A percentile compares a stretch with the other conserved stretches of the same genome.
phyloP scores from a whole-genome alignment of 2,797 vertebrate genomes.

The Onychomys arenicola region DNA sequence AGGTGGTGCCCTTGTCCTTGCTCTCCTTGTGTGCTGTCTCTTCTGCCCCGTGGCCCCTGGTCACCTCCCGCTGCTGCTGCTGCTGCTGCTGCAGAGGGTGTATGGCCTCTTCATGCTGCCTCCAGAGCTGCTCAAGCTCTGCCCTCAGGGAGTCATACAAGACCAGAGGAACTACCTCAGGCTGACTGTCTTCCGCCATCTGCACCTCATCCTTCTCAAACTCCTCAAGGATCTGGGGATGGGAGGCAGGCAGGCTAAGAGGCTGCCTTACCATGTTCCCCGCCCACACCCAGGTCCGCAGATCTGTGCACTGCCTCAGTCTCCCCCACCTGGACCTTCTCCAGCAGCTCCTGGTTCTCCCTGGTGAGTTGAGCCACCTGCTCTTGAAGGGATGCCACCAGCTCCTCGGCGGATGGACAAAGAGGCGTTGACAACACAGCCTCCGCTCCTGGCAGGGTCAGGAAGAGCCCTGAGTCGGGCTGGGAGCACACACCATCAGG shows the following conservation, averaged over 20 bases:
- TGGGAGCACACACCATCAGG: not conserved
- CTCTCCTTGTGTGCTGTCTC: no score
- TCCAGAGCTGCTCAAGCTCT: conserved; percentile 92
- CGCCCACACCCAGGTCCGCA: not conserved
- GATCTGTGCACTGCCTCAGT: not conserved
- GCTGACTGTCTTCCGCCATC: conserved; percentile 76
- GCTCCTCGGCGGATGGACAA: conserved; percentile 84
- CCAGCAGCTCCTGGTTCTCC: conserved; percentile 94
- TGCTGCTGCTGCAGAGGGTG: conserved; percentile 77
- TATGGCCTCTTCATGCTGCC: conserved; percentile 87
- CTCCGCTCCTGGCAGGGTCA: conserved; percentile 87
- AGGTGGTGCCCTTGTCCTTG: no score
- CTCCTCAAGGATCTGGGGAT: conserved; percentile 92
- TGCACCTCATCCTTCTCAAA: conserved; percentile 94
- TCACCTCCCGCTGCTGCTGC: no score
- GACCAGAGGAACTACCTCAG: conserved; percentile 89
- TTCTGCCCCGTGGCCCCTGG: no score
- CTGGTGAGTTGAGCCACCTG: conserved; percentile 91
- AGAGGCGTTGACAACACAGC: conserved; percentile 90
- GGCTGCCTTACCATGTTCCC: not conserved
- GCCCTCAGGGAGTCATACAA: conserved; percentile 92
- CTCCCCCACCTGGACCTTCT: conserved; percentile 94
- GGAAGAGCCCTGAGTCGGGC: not conserved
- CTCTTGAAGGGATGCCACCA: conserved; percentile 88
- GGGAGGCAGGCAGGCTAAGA: no score